phyloP scores from a whole-genome alignment of 2,888 invertebrate species.

The Brachyptera putata region DNA sequence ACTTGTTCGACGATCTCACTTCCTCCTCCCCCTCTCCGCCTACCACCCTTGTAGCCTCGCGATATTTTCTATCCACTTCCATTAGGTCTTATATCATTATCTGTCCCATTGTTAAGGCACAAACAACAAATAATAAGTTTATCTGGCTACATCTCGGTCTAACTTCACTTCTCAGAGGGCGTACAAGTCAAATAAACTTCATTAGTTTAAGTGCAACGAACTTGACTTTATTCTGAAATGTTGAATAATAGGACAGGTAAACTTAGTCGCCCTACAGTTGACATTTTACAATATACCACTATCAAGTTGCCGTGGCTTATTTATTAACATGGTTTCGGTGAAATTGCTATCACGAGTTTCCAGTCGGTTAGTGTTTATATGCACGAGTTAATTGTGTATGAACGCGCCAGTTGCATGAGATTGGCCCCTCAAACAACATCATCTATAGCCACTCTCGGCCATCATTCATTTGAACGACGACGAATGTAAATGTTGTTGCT shows the following conservation, averaged over 20 bases:
- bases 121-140: slow-evolving; percentile 21
- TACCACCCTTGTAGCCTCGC: neutral
- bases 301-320: no score
- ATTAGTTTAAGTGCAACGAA: slow-evolving; percentile 9
- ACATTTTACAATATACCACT: no score
- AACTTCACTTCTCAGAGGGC: neutral
- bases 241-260: neutral
- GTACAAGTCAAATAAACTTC: slow-evolving; percentile 18
- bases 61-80: slow-evolving; percentile 17
- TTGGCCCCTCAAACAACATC: neutral
- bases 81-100: slow-evolving; percentile 41
- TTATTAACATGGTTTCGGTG: no score
- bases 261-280: no score
- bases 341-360: slow-evolving; percentile 32
- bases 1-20: slow-evolving; percentile 13
- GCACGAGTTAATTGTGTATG: slow-evolving; percentile 22
- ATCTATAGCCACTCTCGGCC: slow-evolving; percentile 6
- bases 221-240: neutral
- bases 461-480: slow-evolving; percentile 25
- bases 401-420: neutral
- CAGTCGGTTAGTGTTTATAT: slow-evolving; percentile 17
- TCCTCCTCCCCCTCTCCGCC: slow-evolving; percentile 1
- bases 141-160: slow-evolving; percentile 9
- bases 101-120: slow-evolving; percentile 20
- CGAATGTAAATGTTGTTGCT: slow-evolving; percentile 24